Percentiles rank a stretch among this genome's conserved stretches.
Conservation (phyloP, 2,888 invertebrate species). For the Cosmia pyralina region DNA sequence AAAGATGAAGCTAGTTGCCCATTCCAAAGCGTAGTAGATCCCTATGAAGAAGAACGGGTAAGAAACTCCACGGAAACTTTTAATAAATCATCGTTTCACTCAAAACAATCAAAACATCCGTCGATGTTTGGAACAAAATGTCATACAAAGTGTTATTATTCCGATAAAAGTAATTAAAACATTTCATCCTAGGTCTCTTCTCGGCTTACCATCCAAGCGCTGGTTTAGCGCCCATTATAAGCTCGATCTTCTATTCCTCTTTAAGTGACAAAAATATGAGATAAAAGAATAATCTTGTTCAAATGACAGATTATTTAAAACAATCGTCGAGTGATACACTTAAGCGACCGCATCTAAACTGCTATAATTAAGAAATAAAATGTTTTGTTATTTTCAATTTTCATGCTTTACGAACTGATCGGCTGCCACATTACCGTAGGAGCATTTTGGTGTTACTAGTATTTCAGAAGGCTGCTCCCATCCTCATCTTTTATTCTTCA, state of each 20-base stretch:
- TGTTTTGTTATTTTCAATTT: not conserved
- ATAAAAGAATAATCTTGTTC: slow-evolving; percentile 8
- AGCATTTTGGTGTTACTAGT: not conserved
- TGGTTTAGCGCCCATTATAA: slow-evolving; percentile 4
- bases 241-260: not conserved
- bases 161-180: slow-evolving; percentile 16
- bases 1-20: no score
- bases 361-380: not conserved
- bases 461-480: not conserved
- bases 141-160: slow-evolving; percentile 11
- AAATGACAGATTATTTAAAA: slow-evolving; percentile 1
- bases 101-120: not conserved
- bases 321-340: not conserved
- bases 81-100: not conserved
- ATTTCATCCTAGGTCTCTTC: not conserved
- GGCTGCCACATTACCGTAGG: not conserved
- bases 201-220: slow-evolving; percentile 9
- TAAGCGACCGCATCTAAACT: not conserved
- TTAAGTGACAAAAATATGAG: not conserved
- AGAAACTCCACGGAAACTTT: no score
- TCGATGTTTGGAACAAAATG: not conserved
- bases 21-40: no score
- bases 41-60: no score
- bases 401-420: not conserved
- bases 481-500: not conserved